Conservation (phyloP, 1,140 invertebrate species). For the Bemisia tabaci region DNA sequence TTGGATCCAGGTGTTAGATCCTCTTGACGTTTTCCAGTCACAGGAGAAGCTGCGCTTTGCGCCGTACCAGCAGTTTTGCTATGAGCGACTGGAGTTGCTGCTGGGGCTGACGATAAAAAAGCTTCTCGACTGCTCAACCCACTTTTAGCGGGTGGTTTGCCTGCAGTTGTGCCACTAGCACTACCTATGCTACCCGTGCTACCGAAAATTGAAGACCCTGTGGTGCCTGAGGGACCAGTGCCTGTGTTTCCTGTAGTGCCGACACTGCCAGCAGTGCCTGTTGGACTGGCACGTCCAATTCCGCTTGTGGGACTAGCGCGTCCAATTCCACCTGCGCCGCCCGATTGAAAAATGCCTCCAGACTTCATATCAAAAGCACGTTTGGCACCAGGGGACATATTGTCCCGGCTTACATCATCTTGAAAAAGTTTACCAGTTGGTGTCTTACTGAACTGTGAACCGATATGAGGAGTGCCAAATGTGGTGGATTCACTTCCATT, state of each 20-base stretch:
- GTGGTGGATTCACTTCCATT: slow-evolving; percentile 2
- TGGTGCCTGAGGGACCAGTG: background rate
- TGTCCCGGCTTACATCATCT: background rate
- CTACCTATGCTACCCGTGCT: too few relatives aligned
- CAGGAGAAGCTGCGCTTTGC: background rate
- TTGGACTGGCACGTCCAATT: background rate
- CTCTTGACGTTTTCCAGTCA: background rate
- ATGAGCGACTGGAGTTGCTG: background rate
- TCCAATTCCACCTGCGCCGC: background rate
- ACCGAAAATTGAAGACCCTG: too few relatives aligned
- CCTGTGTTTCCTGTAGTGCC: background rate
- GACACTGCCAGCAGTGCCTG: background rate
- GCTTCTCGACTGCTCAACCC: background rate
- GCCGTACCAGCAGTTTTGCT: background rate
- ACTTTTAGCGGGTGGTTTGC: background rate
- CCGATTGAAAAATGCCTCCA: slow-evolving; percentile 11
- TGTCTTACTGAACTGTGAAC: background rate
- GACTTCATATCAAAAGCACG: slow-evolving; percentile 14
- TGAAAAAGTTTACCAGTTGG: background rate
- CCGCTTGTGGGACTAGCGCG: background rate
- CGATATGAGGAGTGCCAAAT: background rate
- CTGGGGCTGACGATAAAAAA: background rate
- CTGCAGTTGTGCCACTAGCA: background rate
- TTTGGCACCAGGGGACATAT: slow-evolving; percentile 11
- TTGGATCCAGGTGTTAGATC: background rate